A percentile compares a stretch with the other conserved stretches of the same genome.
phyloP scores from a whole-genome alignment of 2,113 vertebrate species.

The Dromiciops gliroides region DNA sequence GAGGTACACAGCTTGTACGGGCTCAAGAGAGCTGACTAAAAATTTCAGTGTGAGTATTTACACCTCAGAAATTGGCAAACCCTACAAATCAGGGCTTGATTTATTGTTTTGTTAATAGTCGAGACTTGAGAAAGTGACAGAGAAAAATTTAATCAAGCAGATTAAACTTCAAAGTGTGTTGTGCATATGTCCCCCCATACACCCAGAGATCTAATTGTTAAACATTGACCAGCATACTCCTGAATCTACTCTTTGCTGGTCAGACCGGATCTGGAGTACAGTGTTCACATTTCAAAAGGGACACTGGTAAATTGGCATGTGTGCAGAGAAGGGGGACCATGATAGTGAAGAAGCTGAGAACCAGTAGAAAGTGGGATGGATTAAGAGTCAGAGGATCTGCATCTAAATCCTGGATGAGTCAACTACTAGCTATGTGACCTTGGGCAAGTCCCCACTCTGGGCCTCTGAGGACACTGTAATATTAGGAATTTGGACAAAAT shows the following conservation, averaged over 20 bases:
- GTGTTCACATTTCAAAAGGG: background rate
- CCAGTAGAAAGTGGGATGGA: background rate
- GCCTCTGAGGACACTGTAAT: background rate
- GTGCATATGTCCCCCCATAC: background rate
- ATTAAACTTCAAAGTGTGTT: background rate
- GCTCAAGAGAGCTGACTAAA: background rate
- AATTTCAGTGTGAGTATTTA: background rate
- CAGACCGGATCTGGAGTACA: background rate
- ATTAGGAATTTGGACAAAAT: background rate
- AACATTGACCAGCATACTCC: background rate
- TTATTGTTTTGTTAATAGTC: background rate
- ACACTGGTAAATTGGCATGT: background rate
- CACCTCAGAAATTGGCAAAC: background rate
- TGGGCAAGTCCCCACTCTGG: background rate
- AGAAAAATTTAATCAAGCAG: background rate
- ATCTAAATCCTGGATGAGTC: background rate
- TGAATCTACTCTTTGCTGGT: background rate
- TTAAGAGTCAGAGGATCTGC: background rate
- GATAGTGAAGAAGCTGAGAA: background rate
- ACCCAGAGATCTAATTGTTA: background rate
- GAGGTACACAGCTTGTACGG: background rate
- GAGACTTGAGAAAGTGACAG: background rate
- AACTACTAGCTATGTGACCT: background rate
- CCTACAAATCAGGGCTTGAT: background rate
- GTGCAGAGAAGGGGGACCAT: background rate